Percentiles rank a stretch among this genome's conserved stretches.
These are phyloP conservation scores for Rhagoletis pomonella DNA, from an alignment of 1,140 invertebrate species.

Conservation along the genomic window DNA sequence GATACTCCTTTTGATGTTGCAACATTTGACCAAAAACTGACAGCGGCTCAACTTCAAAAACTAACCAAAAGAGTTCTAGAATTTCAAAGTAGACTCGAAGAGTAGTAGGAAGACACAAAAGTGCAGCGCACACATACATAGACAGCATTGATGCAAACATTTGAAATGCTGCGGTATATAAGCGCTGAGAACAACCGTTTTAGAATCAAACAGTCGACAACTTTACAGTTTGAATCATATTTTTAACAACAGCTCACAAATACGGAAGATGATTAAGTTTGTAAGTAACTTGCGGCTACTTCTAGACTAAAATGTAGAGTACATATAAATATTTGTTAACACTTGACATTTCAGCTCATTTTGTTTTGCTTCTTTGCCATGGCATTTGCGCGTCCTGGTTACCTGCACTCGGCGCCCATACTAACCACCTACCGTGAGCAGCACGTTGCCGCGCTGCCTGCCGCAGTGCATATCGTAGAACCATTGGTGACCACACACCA, in stretches of 20 bases:
- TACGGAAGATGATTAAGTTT: conserved; percentile 55
- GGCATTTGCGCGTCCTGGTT: conserved; percentile 55
- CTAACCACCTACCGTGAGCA: conserved; percentile 41
- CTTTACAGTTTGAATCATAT: conserved; percentile 9
- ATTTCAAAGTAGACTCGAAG: background rate
- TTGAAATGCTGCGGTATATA: conserved; percentile 29
- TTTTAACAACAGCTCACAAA: background rate
- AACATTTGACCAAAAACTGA: conserved; percentile 36
- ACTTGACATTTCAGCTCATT: conserved; percentile 34
- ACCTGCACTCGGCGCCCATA: conserved; percentile 50
- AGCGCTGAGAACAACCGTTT: background rate
- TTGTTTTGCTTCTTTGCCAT: conserved; percentile 52
- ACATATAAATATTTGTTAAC: no score
- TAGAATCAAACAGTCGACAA: background rate
- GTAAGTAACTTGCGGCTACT: background rate
- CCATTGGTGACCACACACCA: conserved; percentile 50
- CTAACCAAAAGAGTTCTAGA: background rate
- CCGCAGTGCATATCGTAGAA: conserved; percentile 48
- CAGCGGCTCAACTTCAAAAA: conserved; percentile 33
- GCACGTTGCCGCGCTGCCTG: conserved; percentile 37
- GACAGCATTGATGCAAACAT: background rate
- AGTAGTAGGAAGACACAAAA: conserved; percentile 7
- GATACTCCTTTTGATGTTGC: conserved; percentile 33
- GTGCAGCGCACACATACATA: conserved; percentile 18
- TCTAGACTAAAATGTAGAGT: background rate